These are phyloP conservation scores for Myrmecobius fasciatus DNA, from an alignment of 2,113 vertebrate genomes.

Conservation along the genomic window DNA sequence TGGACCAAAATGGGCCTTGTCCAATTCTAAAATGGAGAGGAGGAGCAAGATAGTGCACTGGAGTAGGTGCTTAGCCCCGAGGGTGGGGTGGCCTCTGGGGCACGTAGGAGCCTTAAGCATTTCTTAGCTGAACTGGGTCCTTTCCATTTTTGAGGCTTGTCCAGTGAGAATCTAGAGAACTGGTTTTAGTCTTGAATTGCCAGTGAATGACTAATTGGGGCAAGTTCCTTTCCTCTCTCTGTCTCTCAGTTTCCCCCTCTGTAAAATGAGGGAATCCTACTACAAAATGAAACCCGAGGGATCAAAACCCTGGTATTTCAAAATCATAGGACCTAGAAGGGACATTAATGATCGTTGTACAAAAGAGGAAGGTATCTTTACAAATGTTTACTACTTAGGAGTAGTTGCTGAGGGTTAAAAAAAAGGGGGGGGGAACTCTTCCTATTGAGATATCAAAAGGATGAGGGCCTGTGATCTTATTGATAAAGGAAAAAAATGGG, in stretches of 20 bases:
- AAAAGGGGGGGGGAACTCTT: background rate
- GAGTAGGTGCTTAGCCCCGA: too few species aligned
- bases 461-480: background rate
- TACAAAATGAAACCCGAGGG: background rate
- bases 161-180: background rate
- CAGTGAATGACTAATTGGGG: background rate
- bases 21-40: background rate
- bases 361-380: background rate
- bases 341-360: background rate
- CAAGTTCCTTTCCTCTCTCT: background rate
- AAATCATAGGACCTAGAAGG: background rate
- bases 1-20: conserved; percentile 3
- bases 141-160: background rate
- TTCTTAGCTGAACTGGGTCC: too few species aligned
- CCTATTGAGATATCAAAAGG: background rate
- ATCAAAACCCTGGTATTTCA: background rate
- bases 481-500: background rate
- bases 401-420: too few species aligned
- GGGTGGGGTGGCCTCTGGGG: conserved; percentile 16
- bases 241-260: background rate
- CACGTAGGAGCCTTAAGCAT: background rate
- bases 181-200: background rate
- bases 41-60: background rate
- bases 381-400: background rate
- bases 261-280: background rate